Evolutionary conservation across 2,113 vertebrate genomes (phyloP).

Genomic region (Neotragus moschatus): DNA sequence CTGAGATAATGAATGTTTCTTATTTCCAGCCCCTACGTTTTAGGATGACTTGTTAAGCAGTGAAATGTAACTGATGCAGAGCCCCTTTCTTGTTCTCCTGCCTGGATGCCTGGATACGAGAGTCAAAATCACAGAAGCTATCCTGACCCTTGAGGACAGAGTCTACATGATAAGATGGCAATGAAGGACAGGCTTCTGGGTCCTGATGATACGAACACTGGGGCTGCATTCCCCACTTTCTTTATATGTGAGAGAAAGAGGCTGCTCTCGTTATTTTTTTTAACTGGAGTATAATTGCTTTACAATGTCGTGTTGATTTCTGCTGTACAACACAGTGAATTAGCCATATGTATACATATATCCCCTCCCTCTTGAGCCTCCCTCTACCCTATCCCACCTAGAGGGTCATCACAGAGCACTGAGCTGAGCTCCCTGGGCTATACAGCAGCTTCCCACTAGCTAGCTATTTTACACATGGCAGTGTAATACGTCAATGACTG

Average conservation of each 20-base stretch:
- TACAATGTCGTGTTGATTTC: neutral
- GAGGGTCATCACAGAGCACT: neutral
- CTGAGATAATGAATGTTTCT: neutral
- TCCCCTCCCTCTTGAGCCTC: neutral
- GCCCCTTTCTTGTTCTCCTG: neutral
- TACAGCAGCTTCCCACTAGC: neutral
- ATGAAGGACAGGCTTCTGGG: neutral
- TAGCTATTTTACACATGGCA: neutral
- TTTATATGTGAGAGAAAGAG: neutral
- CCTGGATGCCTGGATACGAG: neutral
- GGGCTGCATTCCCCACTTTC: neutral
- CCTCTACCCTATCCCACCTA: neutral
- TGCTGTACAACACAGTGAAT: neutral
- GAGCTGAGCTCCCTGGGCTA: neutral
- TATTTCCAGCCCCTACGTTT: neutral
- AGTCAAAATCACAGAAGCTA: neutral
- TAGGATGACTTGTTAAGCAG: neutral
- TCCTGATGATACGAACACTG: neutral
- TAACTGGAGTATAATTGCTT: neutral
- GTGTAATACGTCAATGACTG: neutral
- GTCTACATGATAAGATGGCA: neutral
- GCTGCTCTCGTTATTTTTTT: neutral
- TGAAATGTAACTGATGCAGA: neutral
- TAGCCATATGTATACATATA: neutral
- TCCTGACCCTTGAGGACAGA: neutral